Evolutionary conservation across 2,113 vertebrate species (phyloP).

Genomic region (Ramphastos sulfuratus): DNA sequence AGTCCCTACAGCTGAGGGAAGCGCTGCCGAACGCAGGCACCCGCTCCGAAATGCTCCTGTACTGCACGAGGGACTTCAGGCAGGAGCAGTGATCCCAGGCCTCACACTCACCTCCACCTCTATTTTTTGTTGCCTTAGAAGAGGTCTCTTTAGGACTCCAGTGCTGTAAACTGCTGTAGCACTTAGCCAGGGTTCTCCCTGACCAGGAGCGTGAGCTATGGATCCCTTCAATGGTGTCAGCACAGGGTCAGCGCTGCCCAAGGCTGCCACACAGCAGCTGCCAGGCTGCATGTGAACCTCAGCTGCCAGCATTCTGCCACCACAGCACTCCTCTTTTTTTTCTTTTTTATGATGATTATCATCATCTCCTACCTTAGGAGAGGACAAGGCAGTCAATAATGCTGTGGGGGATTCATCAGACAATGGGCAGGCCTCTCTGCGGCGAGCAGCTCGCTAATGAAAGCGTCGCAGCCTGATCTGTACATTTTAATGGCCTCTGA

Average conservation of each 20-base stretch:
- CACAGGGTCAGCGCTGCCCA: background rate
- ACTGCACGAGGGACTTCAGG: constrained; percentile 19
- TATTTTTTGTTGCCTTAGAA: background rate
- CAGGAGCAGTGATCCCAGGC: constrained; percentile 43
- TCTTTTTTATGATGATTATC: background rate
- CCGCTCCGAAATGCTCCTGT: constrained; percentile 24
- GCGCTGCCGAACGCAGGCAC: background rate
- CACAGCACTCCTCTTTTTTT: background rate
- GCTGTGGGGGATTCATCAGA: constrained; percentile 13
- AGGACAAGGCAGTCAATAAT: constrained; percentile 31
- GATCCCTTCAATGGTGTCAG: background rate
- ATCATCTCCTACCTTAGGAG: background rate
- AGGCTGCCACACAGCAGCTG: background rate
- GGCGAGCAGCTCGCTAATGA: constrained; percentile 14
- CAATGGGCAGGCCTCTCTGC: background rate
- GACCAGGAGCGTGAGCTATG: background rate
- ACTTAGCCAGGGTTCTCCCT: constrained; percentile 10
- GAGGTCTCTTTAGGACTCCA: background rate
- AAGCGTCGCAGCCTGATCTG: constrained; percentile 3
- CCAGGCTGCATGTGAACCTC: background rate
- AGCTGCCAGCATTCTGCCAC: background rate
- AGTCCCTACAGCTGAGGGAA: constrained; percentile 42
- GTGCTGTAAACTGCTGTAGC: background rate
- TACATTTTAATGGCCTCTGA: constrained; percentile 58
- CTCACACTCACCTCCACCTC: background rate